Evolutionary conservation across 1,140 invertebrate genomes (phyloP).

Genomic region (Diploscapter pachys): DNA sequence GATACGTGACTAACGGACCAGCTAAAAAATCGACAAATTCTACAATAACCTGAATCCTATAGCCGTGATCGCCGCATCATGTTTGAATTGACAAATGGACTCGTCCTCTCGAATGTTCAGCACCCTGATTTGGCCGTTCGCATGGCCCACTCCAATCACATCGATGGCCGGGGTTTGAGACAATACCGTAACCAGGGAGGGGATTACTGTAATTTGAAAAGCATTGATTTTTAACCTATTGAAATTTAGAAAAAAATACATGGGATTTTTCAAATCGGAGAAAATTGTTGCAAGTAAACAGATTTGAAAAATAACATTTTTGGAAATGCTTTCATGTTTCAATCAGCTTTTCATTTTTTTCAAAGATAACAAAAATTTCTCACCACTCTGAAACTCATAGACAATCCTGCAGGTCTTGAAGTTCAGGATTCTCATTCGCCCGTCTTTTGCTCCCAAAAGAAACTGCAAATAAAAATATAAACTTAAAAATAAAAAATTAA

Average conservation of each 20-base stretch:
- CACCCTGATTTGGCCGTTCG: conserved; percentile 15
- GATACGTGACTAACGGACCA: background rate
- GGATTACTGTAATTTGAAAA: conserved; percentile 2
- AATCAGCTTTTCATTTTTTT: background rate
- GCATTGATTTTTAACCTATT: background rate
- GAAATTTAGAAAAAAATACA: background rate
- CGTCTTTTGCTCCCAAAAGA: conserved; percentile 19
- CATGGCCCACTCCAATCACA: conserved; percentile 20
- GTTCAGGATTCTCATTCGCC: conserved; percentile 18
- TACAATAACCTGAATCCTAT: conserved; percentile 20
- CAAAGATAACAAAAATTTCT: background rate
- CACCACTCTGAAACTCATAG: conserved; percentile 16
- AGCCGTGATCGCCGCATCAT: conserved; percentile 15
- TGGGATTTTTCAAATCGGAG: background rate
- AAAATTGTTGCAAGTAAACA: background rate
- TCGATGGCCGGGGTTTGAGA: conserved; percentile 28
- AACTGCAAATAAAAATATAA: conserved; percentile 15
- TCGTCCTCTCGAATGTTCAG: conserved; percentile 29
- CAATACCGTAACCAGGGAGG: background rate
- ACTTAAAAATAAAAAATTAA: background rate
- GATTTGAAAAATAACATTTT: background rate
- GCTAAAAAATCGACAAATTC: background rate
- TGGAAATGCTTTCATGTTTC: background rate
- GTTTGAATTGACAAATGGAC: background rate
- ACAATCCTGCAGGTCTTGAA: conserved; percentile 27